Conservation (phyloP, 1,140 invertebrate genomes). For the Drosophila watanabei region DNA sequence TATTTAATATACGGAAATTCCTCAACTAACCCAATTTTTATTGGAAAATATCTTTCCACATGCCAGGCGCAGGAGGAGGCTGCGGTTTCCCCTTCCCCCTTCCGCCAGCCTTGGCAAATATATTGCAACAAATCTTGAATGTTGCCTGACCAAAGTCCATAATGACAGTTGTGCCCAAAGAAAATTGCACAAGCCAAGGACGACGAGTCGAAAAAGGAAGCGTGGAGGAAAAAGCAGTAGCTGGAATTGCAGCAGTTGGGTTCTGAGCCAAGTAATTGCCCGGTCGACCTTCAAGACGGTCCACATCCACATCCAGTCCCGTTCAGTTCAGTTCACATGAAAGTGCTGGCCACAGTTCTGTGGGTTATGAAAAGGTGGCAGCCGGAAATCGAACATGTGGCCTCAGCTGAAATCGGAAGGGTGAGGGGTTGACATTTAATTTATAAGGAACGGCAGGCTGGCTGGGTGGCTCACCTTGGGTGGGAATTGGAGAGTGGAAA, state of each 20-base stretch:
- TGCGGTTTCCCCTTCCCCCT: conserved; percentile 28
- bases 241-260: conserved; percentile 64
- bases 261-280: conserved; percentile 65
- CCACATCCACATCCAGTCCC: conserved; percentile 23
- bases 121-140: conserved; percentile 46
- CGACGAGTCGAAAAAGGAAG: conserved; percentile 49
- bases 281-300: conserved; percentile 66
- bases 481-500: conserved; percentile 33
- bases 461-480: conserved; percentile 46
- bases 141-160: conserved; percentile 56
- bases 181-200: conserved; percentile 78
- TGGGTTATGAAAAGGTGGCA: conserved; percentile 64
- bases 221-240: conserved; percentile 34
- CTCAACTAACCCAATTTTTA: conserved; percentile 37
- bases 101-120: conserved; percentile 3
- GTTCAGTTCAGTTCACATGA: conserved; percentile 29
- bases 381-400: conserved; percentile 79
- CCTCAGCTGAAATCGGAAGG: conserved; percentile 66
- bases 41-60: conserved; percentile 36
- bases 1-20: conserved; percentile 38
- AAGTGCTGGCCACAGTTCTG: conserved; percentile 68
- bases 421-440: conserved; percentile 68
- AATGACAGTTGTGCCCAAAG: conserved; percentile 54
- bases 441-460: conserved; percentile 55
- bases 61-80: conserved; percentile 14